Evolutionary conservation across 2,113 vertebrate genomes (phyloP), one percentile per base, ranked within the genome.

Genomic region (Arenaria interpres): DNA sequence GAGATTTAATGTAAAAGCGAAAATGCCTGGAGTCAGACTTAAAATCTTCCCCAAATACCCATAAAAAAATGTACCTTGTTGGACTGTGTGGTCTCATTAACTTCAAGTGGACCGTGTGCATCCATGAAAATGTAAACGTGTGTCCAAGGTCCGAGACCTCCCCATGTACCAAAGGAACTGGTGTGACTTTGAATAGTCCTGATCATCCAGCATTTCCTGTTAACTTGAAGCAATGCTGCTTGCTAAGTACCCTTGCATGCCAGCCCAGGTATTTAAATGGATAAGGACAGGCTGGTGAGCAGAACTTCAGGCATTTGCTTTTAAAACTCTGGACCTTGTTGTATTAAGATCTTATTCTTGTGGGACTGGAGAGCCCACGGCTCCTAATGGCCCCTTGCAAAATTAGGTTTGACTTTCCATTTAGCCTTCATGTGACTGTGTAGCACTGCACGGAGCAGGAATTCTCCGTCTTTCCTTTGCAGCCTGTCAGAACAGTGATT

Each of bases 401-500:
- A 97, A 96, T 95, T 87, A 95, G 69, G 76, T 92, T 85, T 92
- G 89, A 25, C 71, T 82, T 92, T 92, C 94, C 79, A 85, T 97
- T 96, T 96, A 93, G 94, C 90, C 80, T 94, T 90, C 95, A 92
- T 90, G 66, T 86, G 92, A 93, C 75, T 73, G 30, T 64, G 78
- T 39, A 86, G 79, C 2, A 4, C 67, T 4, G 7, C 90, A 77
- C 3, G 12, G 84, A 96, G 66, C 69, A 95, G 75, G 91, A 95
- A 95, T 92, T 95, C 71, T 95, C 90, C 53, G 73, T 89, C 90
- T 96, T 95, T 76, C 91, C 78, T 93, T 93, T 79, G 88, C 84
- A 92, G 95, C 68, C 83, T 96, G 95, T 96, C 95, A 97, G 97
- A 93, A 92, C 80, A 95, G 92, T 97, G 94, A 97, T 97, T 97